phyloP scores from a whole-genome alignment of 2,113 vertebrate species.

The Percopsis transmontana region DNA sequence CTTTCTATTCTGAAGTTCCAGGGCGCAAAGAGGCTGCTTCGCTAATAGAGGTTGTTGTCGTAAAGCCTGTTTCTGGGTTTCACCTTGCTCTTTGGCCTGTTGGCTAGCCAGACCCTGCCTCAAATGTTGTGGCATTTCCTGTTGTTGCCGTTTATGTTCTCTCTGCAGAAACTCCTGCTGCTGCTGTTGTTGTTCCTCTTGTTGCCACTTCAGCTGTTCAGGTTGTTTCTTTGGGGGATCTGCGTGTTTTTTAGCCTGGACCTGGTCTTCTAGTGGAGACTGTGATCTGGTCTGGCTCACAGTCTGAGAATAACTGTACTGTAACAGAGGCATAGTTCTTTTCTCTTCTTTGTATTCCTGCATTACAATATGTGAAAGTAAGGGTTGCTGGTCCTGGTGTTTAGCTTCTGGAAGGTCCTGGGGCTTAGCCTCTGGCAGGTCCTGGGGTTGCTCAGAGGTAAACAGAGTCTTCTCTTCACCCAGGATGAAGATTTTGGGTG shows the following conservation, averaged over 20 bases:
- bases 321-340: conserved; percentile 40
- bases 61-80: neutral
- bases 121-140: too few relatives aligned
- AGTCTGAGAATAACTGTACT: conserved; percentile 46
- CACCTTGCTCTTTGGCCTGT: conserved; percentile 2
- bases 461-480: conserved; percentile 28
- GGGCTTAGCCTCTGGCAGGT: neutral
- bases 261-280: conserved; percentile 15
- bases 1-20: conserved; percentile 64
- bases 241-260: conserved; percentile 25
- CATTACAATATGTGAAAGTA: conserved; percentile 69
- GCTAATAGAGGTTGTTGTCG: conserved; percentile 24
- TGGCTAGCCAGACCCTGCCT: too few relatives aligned
- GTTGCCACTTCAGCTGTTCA: neutral
- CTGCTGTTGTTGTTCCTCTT: neutral
- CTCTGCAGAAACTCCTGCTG: neutral
- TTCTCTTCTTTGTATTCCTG: conserved; percentile 64
- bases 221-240: conserved; percentile 16
- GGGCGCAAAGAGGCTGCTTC: conserved; percentile 37
- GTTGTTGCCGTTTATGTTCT: neutral
- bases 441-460: too few relatives aligned
- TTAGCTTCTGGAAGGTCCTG: neutral
- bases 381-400: conserved; percentile 11
- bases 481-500: conserved; percentile 70
- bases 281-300: conserved; percentile 36